A percentile compares a stretch with the other conserved stretches of the same genome.
phyloP scores from a whole-genome alignment of 2,797 vertebrate species.

The Manis crassicaudata region DNA sequence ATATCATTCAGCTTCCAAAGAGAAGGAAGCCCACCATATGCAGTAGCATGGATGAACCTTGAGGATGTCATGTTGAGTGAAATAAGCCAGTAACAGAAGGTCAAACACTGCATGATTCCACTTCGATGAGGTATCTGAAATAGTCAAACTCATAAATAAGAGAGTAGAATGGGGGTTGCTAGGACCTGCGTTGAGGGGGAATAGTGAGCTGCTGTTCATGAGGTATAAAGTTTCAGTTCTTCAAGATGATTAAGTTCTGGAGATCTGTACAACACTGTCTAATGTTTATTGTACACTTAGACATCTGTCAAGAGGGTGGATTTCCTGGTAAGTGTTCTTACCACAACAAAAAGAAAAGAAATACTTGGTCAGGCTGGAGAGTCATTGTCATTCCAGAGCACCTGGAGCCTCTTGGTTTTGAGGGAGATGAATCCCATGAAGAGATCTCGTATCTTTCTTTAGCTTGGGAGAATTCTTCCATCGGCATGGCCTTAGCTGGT shows the following conservation, averaged over 20 bases:
- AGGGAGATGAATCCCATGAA: not conserved
- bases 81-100: not conserved
- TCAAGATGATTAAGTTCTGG: not conserved
- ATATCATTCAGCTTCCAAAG: not conserved
- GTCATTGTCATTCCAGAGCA: not conserved
- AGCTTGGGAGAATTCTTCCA: not conserved
- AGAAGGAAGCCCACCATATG: not conserved
- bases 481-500: conserved; percentile 44
- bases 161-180: no score
- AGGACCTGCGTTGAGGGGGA: not conserved
- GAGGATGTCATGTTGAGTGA: not conserved
- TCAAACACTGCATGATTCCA: not conserved
- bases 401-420: not conserved
- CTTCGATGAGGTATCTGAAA: not conserved
- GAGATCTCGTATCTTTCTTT: not conserved
- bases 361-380: not conserved
- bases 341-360: not conserved
- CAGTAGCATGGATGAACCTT: not conserved
- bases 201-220: no score
- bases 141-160: not conserved
- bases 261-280: not conserved
- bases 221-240: not conserved
- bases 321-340: not conserved
- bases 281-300: not conserved
- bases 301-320: not conserved